Base-by-base conservation (phyloP, 2,888 invertebrate genomes). In the Noctua pronuba region DNA sequence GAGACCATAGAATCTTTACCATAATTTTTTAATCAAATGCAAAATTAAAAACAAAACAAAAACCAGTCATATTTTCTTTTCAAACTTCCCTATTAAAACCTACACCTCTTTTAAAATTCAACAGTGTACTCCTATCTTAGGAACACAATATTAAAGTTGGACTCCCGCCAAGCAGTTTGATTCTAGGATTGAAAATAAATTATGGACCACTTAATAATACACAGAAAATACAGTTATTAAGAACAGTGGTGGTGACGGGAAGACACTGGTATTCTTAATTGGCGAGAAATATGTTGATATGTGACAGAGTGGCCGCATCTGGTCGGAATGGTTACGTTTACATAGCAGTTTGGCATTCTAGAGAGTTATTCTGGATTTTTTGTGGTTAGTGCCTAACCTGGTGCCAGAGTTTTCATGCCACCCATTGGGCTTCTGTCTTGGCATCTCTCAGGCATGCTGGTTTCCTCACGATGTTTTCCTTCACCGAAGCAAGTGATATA, bases 161-260 rank as follows among this genome's bases (percentile, higher is more conserved):
- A 75, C 2, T 5, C 0, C 0, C 13, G 87, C 87, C 87, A 87
- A 75, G 41, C 16, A 10, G 38, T 66, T 66, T 65, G 73, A 72
- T 78, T 74, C 86, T 72, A 66, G 75, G 74, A 74, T 82, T 78
- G 86, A 76, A 87, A 72, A 77, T 88, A 86, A 88, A 88, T 86
- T 74, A 86, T 78, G 28, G 24, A 69, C 28, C 73, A 68, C 76
- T 82, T 86, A 74, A 86, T 82, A 82, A 79, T 80, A 79, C 62
- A 44, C 46, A 16, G 69, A 71, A 64, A 2, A 75, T 74, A 65
- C 58, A 13, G 73, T 68, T 86, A 69, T 69, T 72, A 73, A 13
- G 65, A 60, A 86, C 69, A 72, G 28, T 38, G 38, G 49, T 72
- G 77, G 41, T 84, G 75, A 86, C 62, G 41, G 44, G 21, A 11